Evolutionary conservation across 2,113 vertebrate species (phyloP).

Genomic region (Oryctolagus cuniculus): DNA sequence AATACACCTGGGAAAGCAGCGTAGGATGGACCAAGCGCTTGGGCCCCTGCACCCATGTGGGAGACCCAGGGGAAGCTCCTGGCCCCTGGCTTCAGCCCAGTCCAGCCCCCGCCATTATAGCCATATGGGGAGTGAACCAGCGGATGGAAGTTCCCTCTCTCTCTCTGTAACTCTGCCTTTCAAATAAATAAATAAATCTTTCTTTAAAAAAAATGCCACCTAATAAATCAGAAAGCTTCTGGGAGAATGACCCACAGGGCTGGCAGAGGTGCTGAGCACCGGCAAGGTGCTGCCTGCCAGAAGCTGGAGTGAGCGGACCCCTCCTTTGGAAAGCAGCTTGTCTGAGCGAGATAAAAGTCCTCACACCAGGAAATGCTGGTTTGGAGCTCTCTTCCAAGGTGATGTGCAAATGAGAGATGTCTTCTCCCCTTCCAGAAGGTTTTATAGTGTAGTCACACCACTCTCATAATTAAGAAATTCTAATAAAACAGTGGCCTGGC

Average conservation of each 20-base stretch:
- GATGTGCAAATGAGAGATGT: background rate
- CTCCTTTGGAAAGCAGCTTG: background rate
- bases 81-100: no score
- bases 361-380: background rate
- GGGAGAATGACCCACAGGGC: background rate
- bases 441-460: background rate
- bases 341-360: no score
- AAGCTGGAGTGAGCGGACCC: background rate
- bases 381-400: background rate
- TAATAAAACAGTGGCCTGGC: background rate
- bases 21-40: no score
- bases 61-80: no score
- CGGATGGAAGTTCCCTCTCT: no score
- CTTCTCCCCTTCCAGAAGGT: background rate
- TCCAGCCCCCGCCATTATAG: no score
- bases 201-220: background rate
- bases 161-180: no score
- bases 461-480: constrained; percentile 12
- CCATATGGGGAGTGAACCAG: no score
- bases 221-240: background rate
- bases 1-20: no score
- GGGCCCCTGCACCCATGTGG: no score
- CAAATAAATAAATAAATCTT: no score
- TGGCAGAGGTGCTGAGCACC: background rate
- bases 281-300: background rate